These are phyloP conservation scores for Microcebus lehilahytsara DNA, from an alignment of 2,113 vertebrate genomes.

Conservation along the genomic window DNA sequence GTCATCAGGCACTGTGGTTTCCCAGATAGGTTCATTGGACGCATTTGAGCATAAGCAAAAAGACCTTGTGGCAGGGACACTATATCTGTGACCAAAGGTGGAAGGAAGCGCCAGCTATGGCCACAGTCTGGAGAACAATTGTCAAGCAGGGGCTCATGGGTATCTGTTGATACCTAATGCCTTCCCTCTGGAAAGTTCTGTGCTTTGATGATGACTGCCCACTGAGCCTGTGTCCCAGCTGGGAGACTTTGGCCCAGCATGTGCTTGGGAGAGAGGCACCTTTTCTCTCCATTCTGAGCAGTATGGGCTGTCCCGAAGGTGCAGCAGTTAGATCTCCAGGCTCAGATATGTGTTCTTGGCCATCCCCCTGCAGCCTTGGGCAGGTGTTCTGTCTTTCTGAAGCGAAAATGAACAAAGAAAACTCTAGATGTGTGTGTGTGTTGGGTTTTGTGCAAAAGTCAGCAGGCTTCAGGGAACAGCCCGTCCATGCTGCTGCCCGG, in stretches of 20 bases:
- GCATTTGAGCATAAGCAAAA: neutral
- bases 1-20: neutral
- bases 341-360: neutral
- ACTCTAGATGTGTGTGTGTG: neutral
- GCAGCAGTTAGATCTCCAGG: neutral
- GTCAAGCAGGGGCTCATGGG: neutral
- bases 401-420: neutral
- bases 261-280: neutral
- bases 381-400: neutral
- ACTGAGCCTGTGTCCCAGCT: neutral
- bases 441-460: neutral
- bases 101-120: neutral
- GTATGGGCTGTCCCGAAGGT: neutral
- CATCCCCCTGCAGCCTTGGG: neutral
- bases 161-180: neutral
- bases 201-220: neutral
- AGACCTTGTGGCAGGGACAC: neutral
- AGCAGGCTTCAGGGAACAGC: neutral
- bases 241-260: neutral
- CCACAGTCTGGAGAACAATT: neutral
- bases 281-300: neutral
- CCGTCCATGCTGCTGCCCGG: neutral
- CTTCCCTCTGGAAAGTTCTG: neutral
- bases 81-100: neutral
- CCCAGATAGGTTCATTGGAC: neutral